Evolutionary conservation across 2,888 invertebrate genomes (phyloP), one percentile per base, ranked within the genome.

Genomic region (Acutogordius australiensis): DNA sequence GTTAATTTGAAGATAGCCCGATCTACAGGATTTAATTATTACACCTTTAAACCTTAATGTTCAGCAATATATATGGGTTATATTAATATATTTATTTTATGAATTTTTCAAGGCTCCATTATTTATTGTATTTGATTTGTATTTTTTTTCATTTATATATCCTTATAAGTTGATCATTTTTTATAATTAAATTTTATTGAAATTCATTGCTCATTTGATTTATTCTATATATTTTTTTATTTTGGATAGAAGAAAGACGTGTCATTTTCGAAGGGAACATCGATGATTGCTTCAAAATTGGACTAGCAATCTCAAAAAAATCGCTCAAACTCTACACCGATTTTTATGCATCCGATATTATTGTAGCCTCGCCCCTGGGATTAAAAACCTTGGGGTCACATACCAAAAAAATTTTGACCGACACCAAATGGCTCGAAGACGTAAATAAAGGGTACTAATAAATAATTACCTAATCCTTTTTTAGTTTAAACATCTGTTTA

Each of bases 231-330:
- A 4, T 8, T 29, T 27, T 57, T 29, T 57, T 28, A 29, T 18
- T 18, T 57, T 57, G 29, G 2, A 13, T 57, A 8, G 82, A 82
- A 68, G 90, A 94, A 69, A 90, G 84, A 72, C 81, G 85, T 68
- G 72, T 78, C 62, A 78, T 79, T 2, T 91, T 97, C 70, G 74
- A 77, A 64, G 97, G 97, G 1, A 91, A 94, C 69, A 81, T 80
- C 8, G 87, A 87, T 68, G 97, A 99, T 68, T 84, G 84, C 63
- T 97, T 97, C 69, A 80, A 84, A 68, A 78, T 99, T 63, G 97
- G 97, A 4, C 77, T 97, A 67, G 79, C 82, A 1, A 72, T 97
- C 1, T 86, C 88, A 0, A 91, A 88, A 69, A 90, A 88, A 69
- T 81, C 81, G 59, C 72, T 97, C 28, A 87, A 88, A 77, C 72